These are phyloP conservation scores for Sterrhoptilus dennistouni DNA, from an alignment of 2,113 vertebrate species.

Conservation along the genomic window DNA sequence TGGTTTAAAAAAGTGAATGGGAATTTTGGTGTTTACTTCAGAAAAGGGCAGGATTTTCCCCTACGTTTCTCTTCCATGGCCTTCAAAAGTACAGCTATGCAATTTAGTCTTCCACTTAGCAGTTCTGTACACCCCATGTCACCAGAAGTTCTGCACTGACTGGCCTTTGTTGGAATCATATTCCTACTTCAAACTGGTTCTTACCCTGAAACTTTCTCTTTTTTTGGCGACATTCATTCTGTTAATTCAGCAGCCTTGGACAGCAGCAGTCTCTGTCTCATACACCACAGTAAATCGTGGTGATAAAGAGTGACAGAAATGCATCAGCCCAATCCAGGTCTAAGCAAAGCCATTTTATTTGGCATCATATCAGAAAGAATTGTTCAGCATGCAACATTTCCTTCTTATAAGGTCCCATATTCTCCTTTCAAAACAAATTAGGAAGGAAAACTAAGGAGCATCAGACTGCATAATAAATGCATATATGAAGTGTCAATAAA, in stretches of 20 bases:
- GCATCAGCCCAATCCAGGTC: background rate
- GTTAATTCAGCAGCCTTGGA: background rate
- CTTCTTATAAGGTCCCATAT: background rate
- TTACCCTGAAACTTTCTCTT: background rate
- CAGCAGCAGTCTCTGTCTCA: background rate
- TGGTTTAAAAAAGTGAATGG: background rate
- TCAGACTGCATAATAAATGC: background rate
- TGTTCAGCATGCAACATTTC: background rate
- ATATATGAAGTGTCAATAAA: background rate
- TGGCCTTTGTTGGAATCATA: background rate
- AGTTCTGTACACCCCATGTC: background rate
- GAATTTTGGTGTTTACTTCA: background rate
- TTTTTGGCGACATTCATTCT: background rate
- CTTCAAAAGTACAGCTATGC: background rate
- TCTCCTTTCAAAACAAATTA: background rate
- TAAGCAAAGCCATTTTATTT: background rate
- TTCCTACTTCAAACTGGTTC: background rate
- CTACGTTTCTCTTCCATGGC: rapidly evolving
- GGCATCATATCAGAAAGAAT: background rate
- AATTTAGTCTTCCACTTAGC: background rate
- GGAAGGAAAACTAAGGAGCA: background rate
- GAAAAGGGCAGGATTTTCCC: background rate
- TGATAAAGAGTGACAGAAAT: background rate
- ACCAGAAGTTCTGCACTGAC: background rate
- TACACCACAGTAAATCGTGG: background rate